Conservation (phyloP, 2,797 vertebrate genomes). For the Acipenser ruthenus region DNA sequence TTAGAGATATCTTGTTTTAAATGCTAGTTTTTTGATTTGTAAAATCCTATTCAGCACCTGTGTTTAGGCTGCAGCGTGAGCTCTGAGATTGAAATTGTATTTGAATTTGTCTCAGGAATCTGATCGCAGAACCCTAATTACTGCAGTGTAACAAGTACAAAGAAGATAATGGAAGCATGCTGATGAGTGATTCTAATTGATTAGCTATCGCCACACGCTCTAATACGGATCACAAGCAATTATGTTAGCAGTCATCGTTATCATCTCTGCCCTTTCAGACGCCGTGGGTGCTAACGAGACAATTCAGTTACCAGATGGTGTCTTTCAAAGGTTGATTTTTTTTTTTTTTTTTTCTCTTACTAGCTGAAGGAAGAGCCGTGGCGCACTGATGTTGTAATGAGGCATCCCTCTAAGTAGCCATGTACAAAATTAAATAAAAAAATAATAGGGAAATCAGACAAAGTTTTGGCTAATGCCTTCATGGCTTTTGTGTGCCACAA, state of each 20-base stretch:
- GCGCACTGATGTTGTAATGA: too few species aligned
- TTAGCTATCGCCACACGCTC: slow-evolving; percentile 30
- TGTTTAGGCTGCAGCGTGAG: background rate
- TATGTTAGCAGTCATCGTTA: slow-evolving; percentile 5
- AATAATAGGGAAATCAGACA: too few species aligned
- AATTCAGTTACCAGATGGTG: slow-evolving; percentile 20
- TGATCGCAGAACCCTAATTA: slow-evolving; percentile 13
- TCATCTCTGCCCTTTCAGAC: slow-evolving; percentile 15
- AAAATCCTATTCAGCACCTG: background rate
- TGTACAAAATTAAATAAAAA: too few species aligned
- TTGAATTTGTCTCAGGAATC: slow-evolving; percentile 28
- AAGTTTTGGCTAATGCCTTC: too few species aligned
- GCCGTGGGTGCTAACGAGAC: slow-evolving; percentile 16
- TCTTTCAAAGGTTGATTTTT: slow-evolving; percentile 8
- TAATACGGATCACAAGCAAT: slow-evolving; percentile 28
- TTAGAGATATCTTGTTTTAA: too few species aligned
- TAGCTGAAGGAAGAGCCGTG: too few species aligned
- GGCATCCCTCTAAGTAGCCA: too few species aligned
- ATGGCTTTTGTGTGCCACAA: too few species aligned
- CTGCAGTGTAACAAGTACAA: slow-evolving; percentile 27
- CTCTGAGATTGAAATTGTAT: slow-evolving; percentile 14
- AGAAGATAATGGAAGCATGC: slow-evolving; percentile 29
- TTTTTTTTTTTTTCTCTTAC: too few species aligned
- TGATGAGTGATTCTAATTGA: slow-evolving; percentile 32
- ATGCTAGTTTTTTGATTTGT: slow-evolving; percentile 2